phyloP scores from a whole-genome alignment of 2,797 vertebrate species.

The Prunella strophiata region DNA sequence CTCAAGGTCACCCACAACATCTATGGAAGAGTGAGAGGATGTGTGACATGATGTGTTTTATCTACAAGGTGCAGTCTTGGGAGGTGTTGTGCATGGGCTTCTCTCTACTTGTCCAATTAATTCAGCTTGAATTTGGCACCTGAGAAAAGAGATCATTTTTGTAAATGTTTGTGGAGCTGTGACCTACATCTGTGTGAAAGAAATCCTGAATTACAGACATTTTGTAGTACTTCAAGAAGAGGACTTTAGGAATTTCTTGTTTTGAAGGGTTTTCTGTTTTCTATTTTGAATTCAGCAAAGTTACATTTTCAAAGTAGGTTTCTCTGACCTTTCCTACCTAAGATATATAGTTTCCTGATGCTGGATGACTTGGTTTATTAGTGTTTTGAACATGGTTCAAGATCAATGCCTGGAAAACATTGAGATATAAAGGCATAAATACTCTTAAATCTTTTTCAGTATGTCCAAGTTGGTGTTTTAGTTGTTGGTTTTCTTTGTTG shows the following conservation, averaged over 20 bases:
- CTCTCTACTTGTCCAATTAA: not conserved
- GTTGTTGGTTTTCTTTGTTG: not conserved
- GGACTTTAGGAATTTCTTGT: not conserved
- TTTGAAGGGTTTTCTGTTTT: not conserved
- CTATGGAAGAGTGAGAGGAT: not conserved
- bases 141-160: not conserved
- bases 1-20: not conserved
- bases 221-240: not conserved
- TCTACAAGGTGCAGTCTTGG: not conserved
- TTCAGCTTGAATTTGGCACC: not conserved
- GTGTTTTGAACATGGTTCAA: not conserved
- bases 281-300: not conserved
- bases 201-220: not conserved
- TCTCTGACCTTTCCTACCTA: not conserved
- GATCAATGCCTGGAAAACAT: not conserved
- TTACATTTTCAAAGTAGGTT: not conserved
- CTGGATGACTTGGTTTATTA: not conserved
- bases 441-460: not conserved
- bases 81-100: not conserved
- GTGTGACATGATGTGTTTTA: not conserved
- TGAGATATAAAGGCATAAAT: not conserved
- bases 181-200: not conserved
- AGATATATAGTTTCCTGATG: not conserved
- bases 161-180: not conserved
- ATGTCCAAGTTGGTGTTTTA: not conserved